These are phyloP conservation scores for Cremastinae sp. DNA, from an alignment of 2,888 invertebrate genomes.

Conservation along the genomic window DNA sequence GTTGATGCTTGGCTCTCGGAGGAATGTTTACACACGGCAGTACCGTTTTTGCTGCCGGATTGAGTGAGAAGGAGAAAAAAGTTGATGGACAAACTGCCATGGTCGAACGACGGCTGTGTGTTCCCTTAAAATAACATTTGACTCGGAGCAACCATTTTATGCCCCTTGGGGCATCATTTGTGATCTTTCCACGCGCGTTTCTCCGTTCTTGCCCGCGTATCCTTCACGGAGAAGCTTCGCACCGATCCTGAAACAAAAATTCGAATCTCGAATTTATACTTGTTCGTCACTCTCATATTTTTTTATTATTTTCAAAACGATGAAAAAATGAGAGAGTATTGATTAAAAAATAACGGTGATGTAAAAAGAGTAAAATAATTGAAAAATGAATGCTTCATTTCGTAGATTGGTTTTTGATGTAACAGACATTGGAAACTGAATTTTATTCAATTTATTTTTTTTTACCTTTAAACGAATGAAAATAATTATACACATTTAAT, in stretches of 20 bases:
- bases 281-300: no score
- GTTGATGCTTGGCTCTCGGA: constrained; percentile 65
- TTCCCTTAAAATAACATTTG: constrained; percentile 77
- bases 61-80: constrained; percentile 25
- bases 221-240: not conserved
- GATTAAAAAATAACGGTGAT: no score
- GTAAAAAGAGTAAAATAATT: no score
- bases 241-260: not conserved
- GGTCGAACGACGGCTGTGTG: constrained; percentile 65
- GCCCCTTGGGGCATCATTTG: constrained; percentile 50
- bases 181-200: constrained; percentile 58
- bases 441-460: no score
- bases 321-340: no score
- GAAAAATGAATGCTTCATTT: no score
- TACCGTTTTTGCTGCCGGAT: constrained; percentile 57
- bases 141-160: constrained; percentile 60
- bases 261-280: not conserved
- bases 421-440: no score
- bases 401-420: no score
- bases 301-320: no score
- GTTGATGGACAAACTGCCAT: constrained; percentile 70
- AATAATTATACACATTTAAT: no score
- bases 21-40: constrained; percentile 73
- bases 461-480: no score
- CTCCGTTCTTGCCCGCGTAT: not conserved